Evolutionary conservation across 2,113 vertebrate genomes (phyloP).

Genomic region (Platichthys flesus): DNA sequence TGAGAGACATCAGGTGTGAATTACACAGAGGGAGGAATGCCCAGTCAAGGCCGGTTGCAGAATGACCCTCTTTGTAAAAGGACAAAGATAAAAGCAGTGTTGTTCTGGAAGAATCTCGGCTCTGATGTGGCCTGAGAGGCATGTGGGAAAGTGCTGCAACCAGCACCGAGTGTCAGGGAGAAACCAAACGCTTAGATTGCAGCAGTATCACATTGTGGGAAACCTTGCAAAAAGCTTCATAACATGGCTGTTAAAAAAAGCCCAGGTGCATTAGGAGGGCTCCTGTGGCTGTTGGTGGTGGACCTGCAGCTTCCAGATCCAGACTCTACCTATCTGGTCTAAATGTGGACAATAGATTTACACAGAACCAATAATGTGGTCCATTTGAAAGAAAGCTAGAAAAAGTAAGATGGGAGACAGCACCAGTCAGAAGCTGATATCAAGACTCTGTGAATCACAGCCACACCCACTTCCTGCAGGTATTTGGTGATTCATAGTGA

Average conservation of each 20-base stretch:
- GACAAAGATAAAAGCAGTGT: constrained; percentile 56
- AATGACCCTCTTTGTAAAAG: constrained; percentile 35
- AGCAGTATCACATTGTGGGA: constrained; percentile 24
- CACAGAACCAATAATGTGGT: too few relatives aligned
- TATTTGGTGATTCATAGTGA: constrained; percentile 66
- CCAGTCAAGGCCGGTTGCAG: constrained; percentile 27
- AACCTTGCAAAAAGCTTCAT: neutral
- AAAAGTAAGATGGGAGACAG: constrained; percentile 29
- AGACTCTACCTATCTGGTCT: neutral
- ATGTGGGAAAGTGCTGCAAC: constrained; percentile 43
- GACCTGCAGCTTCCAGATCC: constrained; percentile 4
- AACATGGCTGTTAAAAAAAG: constrained; percentile 7
- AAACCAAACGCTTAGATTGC: constrained; percentile 20
- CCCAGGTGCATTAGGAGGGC: neutral
- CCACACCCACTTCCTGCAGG: constrained; percentile 65
- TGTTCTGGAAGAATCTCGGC: constrained; percentile 36
- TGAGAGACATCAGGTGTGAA: constrained; percentile 63
- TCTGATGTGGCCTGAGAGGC: constrained; percentile 56
- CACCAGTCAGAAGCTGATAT: constrained; percentile 23
- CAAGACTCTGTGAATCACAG: constrained; percentile 46
- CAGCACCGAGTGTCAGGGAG: constrained; percentile 15
- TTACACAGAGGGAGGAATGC: constrained; percentile 48
- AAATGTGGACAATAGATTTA: neutral
- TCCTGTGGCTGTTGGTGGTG: neutral
- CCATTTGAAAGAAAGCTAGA: constrained; percentile 32